Evolutionary conservation across 2,797 vertebrate genomes (phyloP).

Genomic region (Amphiprion clarkii): DNA sequence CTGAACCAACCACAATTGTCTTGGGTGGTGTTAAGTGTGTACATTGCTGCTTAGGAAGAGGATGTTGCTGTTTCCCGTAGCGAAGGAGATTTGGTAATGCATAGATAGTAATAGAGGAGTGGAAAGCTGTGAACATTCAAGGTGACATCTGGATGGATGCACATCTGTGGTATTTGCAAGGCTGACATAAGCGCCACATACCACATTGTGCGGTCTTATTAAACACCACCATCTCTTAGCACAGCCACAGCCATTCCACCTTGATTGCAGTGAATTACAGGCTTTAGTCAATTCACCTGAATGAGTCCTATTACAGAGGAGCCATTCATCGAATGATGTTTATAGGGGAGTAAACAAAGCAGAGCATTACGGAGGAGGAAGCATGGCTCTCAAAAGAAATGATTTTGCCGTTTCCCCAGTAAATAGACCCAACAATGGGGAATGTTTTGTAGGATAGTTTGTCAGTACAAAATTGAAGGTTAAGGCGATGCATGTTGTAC

Average conservation of each 20-base stretch:
- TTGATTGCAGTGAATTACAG: slow-evolving; percentile 43
- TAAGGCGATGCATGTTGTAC: neutral
- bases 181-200: too few species aligned
- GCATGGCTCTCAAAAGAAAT: slow-evolving; percentile 5
- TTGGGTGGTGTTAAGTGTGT: too few species aligned
- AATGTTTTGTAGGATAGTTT: neutral
- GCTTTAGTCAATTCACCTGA: slow-evolving; percentile 40
- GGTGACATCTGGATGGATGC: too few species aligned
- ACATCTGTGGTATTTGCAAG: too few species aligned
- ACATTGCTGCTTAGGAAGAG: too few species aligned
- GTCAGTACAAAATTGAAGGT: neutral
- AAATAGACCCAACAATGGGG: neutral
- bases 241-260: slow-evolving; percentile 12
- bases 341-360: slow-evolving; percentile 50
- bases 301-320: slow-evolving; percentile 44
- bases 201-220: neutral
- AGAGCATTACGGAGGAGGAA: slow-evolving; percentile 16
- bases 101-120: too few species aligned
- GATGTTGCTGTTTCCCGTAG: too few species aligned
- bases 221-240: slow-evolving; percentile 22
- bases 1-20: too few species aligned
- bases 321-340: slow-evolving; percentile 41
- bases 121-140: too few species aligned
- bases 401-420: slow-evolving; percentile 20
- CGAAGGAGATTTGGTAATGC: too few species aligned